Percentiles rank a stretch among this genome's conserved stretches.
Conservation (phyloP, 2,113 vertebrate genomes). For the Sebastes schlegelii region DNA sequence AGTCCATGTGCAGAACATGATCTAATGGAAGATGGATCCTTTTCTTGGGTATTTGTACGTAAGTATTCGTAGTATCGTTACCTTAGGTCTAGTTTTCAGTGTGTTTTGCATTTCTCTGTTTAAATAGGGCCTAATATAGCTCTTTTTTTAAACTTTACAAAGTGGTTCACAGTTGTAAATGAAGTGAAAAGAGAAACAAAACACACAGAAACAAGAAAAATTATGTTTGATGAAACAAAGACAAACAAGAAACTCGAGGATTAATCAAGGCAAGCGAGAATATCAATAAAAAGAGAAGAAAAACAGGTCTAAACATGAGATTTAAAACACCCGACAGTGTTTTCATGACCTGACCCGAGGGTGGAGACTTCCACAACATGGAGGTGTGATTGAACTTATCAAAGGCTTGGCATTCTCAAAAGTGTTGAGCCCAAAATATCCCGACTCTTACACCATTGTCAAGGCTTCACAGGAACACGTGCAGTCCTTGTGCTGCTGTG, state of each 20-base stretch:
- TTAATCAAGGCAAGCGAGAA: not conserved
- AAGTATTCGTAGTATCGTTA: not conserved
- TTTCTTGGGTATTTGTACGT: not conserved
- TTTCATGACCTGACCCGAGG: conserved; percentile 14
- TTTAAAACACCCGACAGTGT: not conserved
- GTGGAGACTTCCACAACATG: conserved; percentile 6
- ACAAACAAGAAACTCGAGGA: not conserved
- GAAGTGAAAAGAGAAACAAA: not conserved
- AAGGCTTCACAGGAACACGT: conserved; percentile 29
- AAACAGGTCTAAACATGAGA: conserved; percentile 2
- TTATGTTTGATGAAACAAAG: not conserved
- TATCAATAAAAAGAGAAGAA: not conserved
- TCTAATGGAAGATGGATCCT: too few species aligned
- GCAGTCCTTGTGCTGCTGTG: not conserved
- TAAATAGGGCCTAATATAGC: not conserved
- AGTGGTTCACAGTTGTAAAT: not conserved
- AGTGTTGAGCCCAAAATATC: conserved; percentile 19
- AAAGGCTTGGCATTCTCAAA: conserved; percentile 13
- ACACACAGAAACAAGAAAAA: not conserved
- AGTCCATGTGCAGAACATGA: too few species aligned
- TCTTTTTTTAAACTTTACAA: not conserved
- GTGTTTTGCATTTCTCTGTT: not conserved
- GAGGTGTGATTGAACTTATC: conserved; percentile 33
- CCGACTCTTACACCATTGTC: not conserved
- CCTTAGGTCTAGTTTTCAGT: not conserved